Conservation (phyloP, 2,888 invertebrate species). For the Chrysodeixis includens region DNA sequence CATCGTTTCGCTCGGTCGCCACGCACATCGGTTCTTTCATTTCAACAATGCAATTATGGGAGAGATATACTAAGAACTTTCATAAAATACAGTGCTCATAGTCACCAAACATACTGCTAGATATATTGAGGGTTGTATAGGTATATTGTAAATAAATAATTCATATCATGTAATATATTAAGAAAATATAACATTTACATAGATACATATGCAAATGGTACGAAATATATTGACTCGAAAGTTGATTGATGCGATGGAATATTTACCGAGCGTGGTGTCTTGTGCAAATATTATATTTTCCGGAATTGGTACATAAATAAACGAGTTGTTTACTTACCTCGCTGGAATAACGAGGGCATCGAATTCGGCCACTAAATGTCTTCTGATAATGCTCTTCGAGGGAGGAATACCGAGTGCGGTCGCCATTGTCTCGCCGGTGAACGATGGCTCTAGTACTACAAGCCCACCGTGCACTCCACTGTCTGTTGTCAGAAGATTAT, state of each 20-base stretch:
- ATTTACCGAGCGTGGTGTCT: slow-evolving; percentile 40
- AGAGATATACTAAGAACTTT: slow-evolving; percentile 43
- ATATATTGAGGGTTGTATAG: slow-evolving; percentile 34
- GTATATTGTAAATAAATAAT: slow-evolving; percentile 45
- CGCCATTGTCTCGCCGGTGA: slow-evolving; percentile 98
- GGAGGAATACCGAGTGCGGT: slow-evolving; percentile 97
- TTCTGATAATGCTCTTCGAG: slow-evolving; percentile 97
- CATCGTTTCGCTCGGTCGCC: slow-evolving; percentile 34
- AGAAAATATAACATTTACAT: slow-evolving; percentile 68
- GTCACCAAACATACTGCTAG: slow-evolving; percentile 49
- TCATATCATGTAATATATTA: slow-evolving; percentile 32
- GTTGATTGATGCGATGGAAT: slow-evolving; percentile 50
- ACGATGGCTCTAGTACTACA: slow-evolving; percentile 97
- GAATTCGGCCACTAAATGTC: slow-evolving; percentile 97
- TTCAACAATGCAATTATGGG: slow-evolving; percentile 42
- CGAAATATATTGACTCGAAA: slow-evolving; percentile 35
- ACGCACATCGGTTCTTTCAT: slow-evolving; percentile 45
- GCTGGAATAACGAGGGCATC: slow-evolving; percentile 97
- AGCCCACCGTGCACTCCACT: slow-evolving; percentile 98
- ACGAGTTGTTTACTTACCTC: slow-evolving; percentile 90
- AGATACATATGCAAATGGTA: slow-evolving; percentile 36
- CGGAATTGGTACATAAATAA: slow-evolving; percentile 28
- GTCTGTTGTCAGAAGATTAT: slow-evolving; percentile 87
- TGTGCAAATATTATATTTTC: slow-evolving; percentile 72
- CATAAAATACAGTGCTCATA: slow-evolving; percentile 45